Percentiles rank a stretch among this genome's conserved stretches.
These are phyloP conservation scores for Actenoides hombroni DNA, from an alignment of 2,113 vertebrate genomes.

Conservation along the genomic window DNA sequence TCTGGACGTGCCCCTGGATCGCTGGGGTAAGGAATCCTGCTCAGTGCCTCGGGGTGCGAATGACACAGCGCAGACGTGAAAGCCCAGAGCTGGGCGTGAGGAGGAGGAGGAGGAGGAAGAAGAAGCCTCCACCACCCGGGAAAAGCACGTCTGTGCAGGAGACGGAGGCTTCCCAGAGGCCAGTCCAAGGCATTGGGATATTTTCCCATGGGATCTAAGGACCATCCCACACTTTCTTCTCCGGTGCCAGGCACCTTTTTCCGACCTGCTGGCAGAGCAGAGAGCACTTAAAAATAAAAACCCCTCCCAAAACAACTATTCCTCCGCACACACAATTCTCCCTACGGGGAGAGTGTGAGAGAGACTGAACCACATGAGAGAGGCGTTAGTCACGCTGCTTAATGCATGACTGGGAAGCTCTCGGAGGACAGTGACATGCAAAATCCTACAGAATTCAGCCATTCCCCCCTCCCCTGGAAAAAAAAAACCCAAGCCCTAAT, in stretches of 20 bases:
- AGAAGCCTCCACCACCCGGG: not conserved
- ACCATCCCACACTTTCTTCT: conserved; percentile 60
- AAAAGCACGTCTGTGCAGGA: conserved; percentile 54
- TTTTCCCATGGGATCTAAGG: conserved; percentile 64
- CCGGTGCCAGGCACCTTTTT: conserved; percentile 49
- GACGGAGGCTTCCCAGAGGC: conserved; percentile 42
- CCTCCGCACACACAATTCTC: conserved; percentile 39
- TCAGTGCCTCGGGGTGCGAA: not conserved
- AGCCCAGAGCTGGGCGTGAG: not conserved
- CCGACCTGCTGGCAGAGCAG: conserved; percentile 40
- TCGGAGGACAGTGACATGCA: conserved; percentile 47
- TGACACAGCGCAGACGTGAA: not conserved
- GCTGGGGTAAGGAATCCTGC: not conserved
- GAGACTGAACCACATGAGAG: conserved; percentile 63
- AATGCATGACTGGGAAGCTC: conserved; percentile 67
- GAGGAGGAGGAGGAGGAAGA: not conserved
- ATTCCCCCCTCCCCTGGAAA: not conserved
- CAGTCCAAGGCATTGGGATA: conserved; percentile 16
- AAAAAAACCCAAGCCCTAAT: not conserved
- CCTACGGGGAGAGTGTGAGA: conserved; percentile 31
- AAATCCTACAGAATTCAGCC: conserved; percentile 42
- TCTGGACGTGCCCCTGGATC: not conserved
- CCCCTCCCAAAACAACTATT: conserved; percentile 65
- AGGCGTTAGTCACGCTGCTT: conserved; percentile 65
- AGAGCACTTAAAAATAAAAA: conserved; percentile 55